phyloP scores from a whole-genome alignment of 2,888 invertebrate species.

The Aporophyla nigra region DNA sequence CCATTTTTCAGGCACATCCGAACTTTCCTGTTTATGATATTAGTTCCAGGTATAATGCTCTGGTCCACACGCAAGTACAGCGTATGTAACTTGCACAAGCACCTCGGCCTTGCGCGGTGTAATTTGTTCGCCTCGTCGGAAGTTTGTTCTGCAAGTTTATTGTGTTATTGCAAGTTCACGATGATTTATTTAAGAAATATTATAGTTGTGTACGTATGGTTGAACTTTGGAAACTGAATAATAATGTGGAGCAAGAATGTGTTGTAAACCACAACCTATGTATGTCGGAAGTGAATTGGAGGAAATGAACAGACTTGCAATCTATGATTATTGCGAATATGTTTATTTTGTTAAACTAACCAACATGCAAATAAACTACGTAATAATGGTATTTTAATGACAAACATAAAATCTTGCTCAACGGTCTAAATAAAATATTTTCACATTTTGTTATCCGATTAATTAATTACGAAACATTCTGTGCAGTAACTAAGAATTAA shows the following conservation, averaged over 20 bases:
- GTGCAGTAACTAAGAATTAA: too few species aligned
- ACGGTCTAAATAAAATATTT: neutral
- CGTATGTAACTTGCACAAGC: conserved; percentile 28
- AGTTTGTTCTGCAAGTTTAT: conserved; percentile 50
- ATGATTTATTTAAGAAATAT: conserved; percentile 60
- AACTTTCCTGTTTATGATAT: conserved; percentile 48
- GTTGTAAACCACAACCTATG: neutral
- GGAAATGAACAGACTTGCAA: neutral
- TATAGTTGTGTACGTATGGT: conserved; percentile 36
- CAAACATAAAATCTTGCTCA: neutral
- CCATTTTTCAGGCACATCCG: conserved; percentile 26
- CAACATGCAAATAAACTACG: neutral
- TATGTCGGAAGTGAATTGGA: neutral
- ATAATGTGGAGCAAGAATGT: conserved; percentile 30
- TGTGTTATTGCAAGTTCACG: conserved; percentile 50
- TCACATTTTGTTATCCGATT: neutral
- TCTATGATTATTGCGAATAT: too few species aligned
- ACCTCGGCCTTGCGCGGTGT: conserved; percentile 21
- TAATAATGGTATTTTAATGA: neutral
- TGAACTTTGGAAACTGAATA: conserved; percentile 40
- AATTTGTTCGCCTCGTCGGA: conserved; percentile 52
- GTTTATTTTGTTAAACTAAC: neutral
- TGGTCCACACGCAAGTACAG: conserved; percentile 19
- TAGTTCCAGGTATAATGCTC: conserved; percentile 33
- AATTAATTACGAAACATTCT: too few species aligned